These are phyloP conservation scores for Papilio elwesi DNA, from an alignment of 2,888 invertebrate genomes.

Conservation along the genomic window DNA sequence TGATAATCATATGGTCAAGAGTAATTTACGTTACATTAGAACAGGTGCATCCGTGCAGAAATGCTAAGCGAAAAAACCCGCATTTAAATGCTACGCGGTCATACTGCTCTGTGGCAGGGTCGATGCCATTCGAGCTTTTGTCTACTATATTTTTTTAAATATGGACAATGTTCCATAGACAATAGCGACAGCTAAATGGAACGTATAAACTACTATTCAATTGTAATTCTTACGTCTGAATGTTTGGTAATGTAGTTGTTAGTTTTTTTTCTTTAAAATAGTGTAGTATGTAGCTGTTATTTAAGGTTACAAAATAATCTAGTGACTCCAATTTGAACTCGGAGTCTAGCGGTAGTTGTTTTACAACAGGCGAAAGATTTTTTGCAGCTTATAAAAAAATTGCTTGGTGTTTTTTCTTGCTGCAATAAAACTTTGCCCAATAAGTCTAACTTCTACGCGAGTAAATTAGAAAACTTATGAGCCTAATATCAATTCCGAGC, in stretches of 20 bases:
- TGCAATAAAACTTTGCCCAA: too few species aligned
- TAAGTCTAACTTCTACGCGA: too few species aligned
- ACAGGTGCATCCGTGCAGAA: constrained; percentile 36
- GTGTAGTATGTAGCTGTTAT: background rate
- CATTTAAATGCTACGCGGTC: constrained; percentile 29
- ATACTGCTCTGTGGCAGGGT: constrained; percentile 12
- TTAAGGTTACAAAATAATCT: background rate
- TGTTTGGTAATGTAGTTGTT: too few species aligned
- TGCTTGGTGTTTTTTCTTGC: too few species aligned
- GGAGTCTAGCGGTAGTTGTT: too few species aligned
- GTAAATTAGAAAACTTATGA: too few species aligned
- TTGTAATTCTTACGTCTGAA: background rate
- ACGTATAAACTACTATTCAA: constrained; percentile 2
- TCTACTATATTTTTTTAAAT: constrained; percentile 22
- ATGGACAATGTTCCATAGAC: constrained; percentile 23
- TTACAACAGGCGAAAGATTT: too few species aligned
- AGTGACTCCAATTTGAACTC: background rate
- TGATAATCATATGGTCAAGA: constrained; percentile 20
- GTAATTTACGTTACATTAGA: constrained; percentile 28
- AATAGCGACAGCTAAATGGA: constrained; percentile 22
- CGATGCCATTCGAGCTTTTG: constrained; percentile 31
- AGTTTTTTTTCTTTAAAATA: background rate
- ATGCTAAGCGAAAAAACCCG: constrained; percentile 21
- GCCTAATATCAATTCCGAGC: too few species aligned
- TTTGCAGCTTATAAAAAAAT: too few species aligned